A percentile compares a stretch with the other conserved stretches of the same genome.
phyloP scores from a whole-genome alignment of 2,797 vertebrate genomes.

The Acropternis orthonyx region DNA sequence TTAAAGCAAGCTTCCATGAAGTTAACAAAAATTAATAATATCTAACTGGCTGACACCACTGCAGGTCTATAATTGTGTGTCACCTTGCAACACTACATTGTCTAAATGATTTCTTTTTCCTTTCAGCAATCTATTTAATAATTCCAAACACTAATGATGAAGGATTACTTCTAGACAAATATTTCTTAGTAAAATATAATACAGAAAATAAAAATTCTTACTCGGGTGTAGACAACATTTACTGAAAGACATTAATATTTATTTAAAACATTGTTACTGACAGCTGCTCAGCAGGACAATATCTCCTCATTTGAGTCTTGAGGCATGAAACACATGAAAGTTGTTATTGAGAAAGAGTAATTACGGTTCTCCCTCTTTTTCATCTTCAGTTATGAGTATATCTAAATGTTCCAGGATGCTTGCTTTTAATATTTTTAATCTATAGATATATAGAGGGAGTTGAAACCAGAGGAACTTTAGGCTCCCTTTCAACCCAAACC shows the following conservation, averaged over 20 bases:
- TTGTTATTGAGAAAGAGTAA: not conserved
- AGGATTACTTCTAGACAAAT: conserved; percentile 55
- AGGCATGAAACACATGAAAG: not conserved
- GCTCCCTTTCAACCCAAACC: not conserved
- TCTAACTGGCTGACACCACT: conserved; percentile 29
- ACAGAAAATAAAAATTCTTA: conserved; percentile 13
- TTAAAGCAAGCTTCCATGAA: conserved; percentile 15
- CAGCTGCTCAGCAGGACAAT: conserved; percentile 48
- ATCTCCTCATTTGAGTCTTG: conserved; percentile 26
- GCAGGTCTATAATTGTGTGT: conserved; percentile 1
- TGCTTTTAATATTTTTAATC: not conserved
- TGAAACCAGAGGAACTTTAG: not conserved
- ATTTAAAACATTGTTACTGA: conserved; percentile 27
- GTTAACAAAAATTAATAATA: conserved; percentile 34
- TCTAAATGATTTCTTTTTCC: conserved; percentile 64
- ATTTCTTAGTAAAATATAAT: conserved; percentile 32
- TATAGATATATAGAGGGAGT: not conserved
- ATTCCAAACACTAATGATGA: conserved; percentile 14
- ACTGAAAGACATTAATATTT: not conserved
- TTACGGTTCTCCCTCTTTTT: not conserved
- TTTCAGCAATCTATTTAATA: conserved; percentile 27
- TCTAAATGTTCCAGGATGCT: not conserved
- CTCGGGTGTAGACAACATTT: conserved; percentile 9
- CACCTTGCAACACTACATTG: conserved; percentile 43
- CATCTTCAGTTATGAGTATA: not conserved